phyloP scores from a whole-genome alignment of 2,113 vertebrate genomes.

The Peucedramus taeniatus region DNA sequence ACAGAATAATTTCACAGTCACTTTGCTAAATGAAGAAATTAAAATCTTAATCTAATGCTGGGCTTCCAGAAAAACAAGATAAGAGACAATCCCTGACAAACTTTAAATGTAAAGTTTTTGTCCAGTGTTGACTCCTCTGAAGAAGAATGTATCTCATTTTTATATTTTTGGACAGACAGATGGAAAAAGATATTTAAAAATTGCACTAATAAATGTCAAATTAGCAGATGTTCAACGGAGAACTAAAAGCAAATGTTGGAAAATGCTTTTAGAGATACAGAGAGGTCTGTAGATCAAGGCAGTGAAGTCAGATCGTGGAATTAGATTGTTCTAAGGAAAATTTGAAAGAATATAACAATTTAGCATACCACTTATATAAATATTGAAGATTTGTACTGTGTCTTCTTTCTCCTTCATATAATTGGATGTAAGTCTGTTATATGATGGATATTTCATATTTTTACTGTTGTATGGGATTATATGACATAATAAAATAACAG shows the following conservation, averaged over 20 bases:
- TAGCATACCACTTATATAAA: neutral
- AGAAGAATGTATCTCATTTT: neutral
- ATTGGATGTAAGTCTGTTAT: neutral
- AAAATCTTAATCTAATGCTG: neutral
- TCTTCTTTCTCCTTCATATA: neutral
- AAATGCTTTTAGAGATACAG: neutral
- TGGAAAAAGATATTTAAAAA: neutral
- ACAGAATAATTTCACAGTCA: neutral
- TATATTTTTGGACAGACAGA: neutral
- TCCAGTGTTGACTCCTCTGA: neutral
- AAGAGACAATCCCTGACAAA: too few relatives aligned
- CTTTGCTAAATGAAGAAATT: neutral
- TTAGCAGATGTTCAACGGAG: neutral
- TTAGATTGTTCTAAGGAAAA: neutral
- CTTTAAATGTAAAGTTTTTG: too few relatives aligned
- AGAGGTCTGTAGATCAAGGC: neutral
- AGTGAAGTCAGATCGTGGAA: neutral
- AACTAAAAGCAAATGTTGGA: neutral
- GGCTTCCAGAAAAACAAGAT: neutral
- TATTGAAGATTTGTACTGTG: neutral
- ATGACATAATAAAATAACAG: neutral
- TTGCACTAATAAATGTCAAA: neutral
- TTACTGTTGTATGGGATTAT: neutral
- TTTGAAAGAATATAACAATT: neutral
- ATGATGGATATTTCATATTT: neutral